Conservation (phyloP, 2,113 vertebrate species). For the Grallaria varia region DNA sequence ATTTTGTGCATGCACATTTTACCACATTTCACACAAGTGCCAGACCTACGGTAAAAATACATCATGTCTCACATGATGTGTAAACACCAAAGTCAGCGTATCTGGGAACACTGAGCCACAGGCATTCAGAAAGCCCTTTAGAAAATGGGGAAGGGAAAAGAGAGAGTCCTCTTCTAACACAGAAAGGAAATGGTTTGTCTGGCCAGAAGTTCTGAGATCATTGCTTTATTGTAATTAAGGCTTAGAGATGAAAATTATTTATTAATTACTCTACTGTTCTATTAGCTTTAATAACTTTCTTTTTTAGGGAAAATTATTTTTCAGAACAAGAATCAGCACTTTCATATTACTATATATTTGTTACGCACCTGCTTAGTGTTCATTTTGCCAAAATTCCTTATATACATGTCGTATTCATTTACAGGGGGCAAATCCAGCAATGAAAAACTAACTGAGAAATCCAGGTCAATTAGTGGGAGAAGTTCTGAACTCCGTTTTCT, state of each 20-base stretch:
- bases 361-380: constrained; percentile 89
- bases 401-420: constrained; percentile 95
- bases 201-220: not conserved
- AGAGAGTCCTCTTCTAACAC: not conserved
- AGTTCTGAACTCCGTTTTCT: constrained; percentile 88
- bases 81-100: not conserved
- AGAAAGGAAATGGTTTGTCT: not conserved
- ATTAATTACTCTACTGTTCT: not conserved
- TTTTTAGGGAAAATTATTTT: not conserved
- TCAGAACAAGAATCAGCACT: not conserved
- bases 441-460: constrained; percentile 86
- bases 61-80: not conserved
- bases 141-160: not conserved
- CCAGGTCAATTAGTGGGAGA: constrained; percentile 89
- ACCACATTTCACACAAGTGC: not conserved
- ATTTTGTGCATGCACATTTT: not conserved
- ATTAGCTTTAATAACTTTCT: not conserved
- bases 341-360: not conserved
- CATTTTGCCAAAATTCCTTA: constrained; percentile 87
- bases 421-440: constrained; percentile 90
- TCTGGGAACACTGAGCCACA: not conserved
- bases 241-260: not conserved
- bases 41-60: not conserved
- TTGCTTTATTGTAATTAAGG: not conserved
- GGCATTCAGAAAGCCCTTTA: not conserved